Base-by-base conservation (phyloP, 2,113 vertebrate species). In the Albula glossodonta region DNA sequence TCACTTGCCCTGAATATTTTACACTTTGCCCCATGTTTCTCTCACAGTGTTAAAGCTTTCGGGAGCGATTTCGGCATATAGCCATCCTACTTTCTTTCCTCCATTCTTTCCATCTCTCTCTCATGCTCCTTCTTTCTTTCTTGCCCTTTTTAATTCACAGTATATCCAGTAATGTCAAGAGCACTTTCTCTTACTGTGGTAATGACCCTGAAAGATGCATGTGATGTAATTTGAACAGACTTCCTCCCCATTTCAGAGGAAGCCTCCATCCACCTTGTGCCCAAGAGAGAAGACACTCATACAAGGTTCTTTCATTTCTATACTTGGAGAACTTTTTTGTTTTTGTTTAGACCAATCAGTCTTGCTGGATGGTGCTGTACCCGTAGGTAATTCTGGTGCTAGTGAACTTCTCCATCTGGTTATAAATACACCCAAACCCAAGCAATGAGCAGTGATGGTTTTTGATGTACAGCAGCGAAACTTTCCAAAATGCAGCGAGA, bases 181-280 rank as follows among this genome's bases (percentile, higher is more conserved):
- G 10, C 15, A 49, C 31, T 22, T 80, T 51, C 63, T 86, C 50
- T 48, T 88, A 88, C 83, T 74, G 85, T 77, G 84, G 85, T 92
- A 93, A 92, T 92, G 89, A 85, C 53, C 90, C 86, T 92, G 88
- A 91, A 92, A 93, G 90, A 92, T 93, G 87, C 81, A 90, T 92
- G 91, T 92, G 90, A 93, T 92, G 89, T 92, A 91, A 94, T 92
- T 87, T 87, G 89, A 92, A 91, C 86, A 88, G 86, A 93, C 89
- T 90, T 87, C 89, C 85, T 83, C 84, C 89, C 84, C 81, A 86
- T 91, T 88, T 92, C 88, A 88, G 88, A 84, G 82, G 89, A 57
- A 70, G 85, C 79, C 52, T 60, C 63, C 87, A 84, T 81, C 88
- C 86, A 85, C 1, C 31, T 41, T 41, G 31, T 41, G 31, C 31